phyloP scores from a whole-genome alignment of 2,888 invertebrate genomes.

The Heterodera filipjevi region DNA sequence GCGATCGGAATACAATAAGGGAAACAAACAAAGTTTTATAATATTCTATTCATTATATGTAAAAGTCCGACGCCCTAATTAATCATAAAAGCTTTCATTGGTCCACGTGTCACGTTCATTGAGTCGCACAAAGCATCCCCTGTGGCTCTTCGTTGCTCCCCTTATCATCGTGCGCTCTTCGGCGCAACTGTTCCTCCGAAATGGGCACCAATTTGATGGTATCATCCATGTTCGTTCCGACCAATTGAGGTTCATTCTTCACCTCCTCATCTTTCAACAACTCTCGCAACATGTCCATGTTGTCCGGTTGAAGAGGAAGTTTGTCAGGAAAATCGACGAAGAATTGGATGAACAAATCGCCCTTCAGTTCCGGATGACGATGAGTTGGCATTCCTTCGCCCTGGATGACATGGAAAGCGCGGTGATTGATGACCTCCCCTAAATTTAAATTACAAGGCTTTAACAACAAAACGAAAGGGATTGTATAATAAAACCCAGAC shows the following conservation, averaged over 20 bases:
- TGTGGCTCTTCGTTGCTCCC: conserved; percentile 31
- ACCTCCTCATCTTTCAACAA: conserved; percentile 46
- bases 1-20: not conserved
- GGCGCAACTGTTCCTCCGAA: conserved; percentile 28
- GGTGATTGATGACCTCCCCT: conserved; percentile 89
- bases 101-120: conserved; percentile 33
- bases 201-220: conserved; percentile 35
- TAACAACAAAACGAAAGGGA: too few relatives aligned
- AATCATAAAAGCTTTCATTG: not conserved
- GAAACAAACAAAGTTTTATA: not conserved
- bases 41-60: not conserved
- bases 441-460: too few relatives aligned
- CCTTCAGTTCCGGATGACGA: conserved; percentile 89
- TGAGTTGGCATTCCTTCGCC: conserved; percentile 96
- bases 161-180: conserved; percentile 30
- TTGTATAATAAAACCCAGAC: too few relatives aligned
- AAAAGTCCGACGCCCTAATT: not conserved
- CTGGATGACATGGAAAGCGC: conserved; percentile 83
- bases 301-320: conserved; percentile 37
- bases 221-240: conserved; percentile 42
- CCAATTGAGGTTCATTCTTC: conserved; percentile 19
- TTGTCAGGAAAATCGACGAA: conserved; percentile 77
- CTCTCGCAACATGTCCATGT: conserved; percentile 44
- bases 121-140: conserved; percentile 49
- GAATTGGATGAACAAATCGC: conserved; percentile 87